phyloP scores from a whole-genome alignment of 2,888 invertebrate genomes.

The Girardia tigrina region DNA sequence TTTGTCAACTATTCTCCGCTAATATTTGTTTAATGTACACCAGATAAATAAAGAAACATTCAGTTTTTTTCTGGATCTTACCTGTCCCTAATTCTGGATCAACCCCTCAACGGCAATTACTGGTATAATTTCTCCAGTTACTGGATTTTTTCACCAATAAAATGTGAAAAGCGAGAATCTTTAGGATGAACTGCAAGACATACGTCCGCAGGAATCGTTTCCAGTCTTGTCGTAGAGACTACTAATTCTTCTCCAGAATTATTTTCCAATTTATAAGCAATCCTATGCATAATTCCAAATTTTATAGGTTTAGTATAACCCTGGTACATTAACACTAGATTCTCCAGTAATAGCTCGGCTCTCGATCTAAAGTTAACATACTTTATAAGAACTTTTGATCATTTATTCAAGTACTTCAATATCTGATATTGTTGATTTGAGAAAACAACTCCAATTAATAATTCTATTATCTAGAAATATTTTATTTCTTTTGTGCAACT shows the following conservation, averaged over 20 bases:
- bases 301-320: conserved; percentile 51
- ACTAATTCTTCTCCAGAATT: conserved; percentile 55
- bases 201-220: conserved; percentile 82
- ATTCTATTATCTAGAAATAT: conserved; percentile 56
- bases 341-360: conserved; percentile 40
- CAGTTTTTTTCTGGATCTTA: no score
- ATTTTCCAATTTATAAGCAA: conserved; percentile 45
- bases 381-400: not conserved
- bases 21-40: no score
- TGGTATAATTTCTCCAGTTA: conserved; percentile 55
- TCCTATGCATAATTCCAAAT: conserved; percentile 64
- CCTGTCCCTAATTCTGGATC: conserved; percentile 69
- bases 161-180: conserved; percentile 55
- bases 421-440: conserved; percentile 74
- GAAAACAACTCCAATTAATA: conserved; percentile 78
- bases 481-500: conserved; percentile 62
- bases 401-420: conserved; percentile 64
- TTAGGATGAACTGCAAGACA: conserved; percentile 80
- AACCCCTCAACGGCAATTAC: conserved; percentile 69
- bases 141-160: conserved; percentile 59
- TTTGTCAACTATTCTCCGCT: no score
- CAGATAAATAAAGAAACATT: no score
- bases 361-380: no score
- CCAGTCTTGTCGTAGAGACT: conserved; percentile 78
- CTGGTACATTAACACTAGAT: conserved; percentile 40